These are phyloP conservation scores for Cottus gobio DNA, from an alignment of 2,113 vertebrate species.

Conservation along the genomic window DNA sequence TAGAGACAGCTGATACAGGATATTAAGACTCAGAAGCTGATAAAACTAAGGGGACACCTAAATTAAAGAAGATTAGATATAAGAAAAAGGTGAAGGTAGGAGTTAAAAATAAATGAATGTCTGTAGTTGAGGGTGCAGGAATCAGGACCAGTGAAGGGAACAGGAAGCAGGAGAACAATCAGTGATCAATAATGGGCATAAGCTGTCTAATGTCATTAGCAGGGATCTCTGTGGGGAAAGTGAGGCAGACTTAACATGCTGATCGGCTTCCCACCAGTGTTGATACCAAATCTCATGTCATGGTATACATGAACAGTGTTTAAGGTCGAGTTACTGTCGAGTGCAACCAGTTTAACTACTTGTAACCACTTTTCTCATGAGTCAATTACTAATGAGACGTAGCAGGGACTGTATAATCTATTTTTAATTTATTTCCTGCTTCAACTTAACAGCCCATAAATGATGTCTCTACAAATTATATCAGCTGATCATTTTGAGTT, in stretches of 20 bases:
- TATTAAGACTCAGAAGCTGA: not conserved
- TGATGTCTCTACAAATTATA: not conserved
- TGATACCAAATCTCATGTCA: constrained; percentile 15
- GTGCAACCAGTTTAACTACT: not conserved
- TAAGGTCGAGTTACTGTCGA: not conserved
- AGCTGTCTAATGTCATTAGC: constrained; percentile 8
- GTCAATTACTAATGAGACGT: not conserved
- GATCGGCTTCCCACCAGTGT: constrained; percentile 31
- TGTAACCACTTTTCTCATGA: not conserved
- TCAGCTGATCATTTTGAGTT: not conserved
- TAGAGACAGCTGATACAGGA: constrained; percentile 75
- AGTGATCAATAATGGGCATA: constrained; percentile 25
- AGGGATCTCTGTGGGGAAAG: constrained; percentile 5
- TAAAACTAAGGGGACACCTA: not conserved
- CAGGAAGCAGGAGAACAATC: constrained; percentile 27
- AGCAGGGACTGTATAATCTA: not conserved
- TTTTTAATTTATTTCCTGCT: not conserved
- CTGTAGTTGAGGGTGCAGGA: constrained; percentile 6
- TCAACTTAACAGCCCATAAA: not conserved
- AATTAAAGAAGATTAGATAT: not conserved
- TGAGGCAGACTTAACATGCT: not conserved
- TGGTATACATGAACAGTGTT: not conserved
- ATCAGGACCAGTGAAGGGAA: constrained; percentile 18
- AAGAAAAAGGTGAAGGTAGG: not conserved
- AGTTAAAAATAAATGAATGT: not conserved